phyloP scores from a whole-genome alignment of 2,113 vertebrate species.

The Bungarus multicinctus region DNA sequence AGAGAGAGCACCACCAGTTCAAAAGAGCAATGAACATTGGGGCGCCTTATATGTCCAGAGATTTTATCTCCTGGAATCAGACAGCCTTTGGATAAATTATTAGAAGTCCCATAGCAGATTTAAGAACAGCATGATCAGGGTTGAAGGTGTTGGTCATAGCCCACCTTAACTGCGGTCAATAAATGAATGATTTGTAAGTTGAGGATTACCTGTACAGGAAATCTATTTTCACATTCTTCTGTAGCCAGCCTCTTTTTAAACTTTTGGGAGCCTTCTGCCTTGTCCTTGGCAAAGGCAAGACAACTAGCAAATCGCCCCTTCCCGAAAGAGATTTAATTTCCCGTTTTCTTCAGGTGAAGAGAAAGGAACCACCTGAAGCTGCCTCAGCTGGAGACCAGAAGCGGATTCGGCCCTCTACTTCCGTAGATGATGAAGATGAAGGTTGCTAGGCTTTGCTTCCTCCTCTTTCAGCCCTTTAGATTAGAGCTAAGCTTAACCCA shows the following conservation, averaged over 20 bases:
- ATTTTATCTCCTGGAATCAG: background rate
- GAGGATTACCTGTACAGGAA: background rate
- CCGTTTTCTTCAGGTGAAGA: slow-evolving; percentile 79
- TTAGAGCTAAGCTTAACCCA: background rate
- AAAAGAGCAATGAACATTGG: background rate
- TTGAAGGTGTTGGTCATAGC: background rate
- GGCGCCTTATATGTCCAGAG: background rate
- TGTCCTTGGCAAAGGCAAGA: too few relatives aligned
- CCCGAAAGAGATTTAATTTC: background rate
- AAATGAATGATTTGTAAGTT: background rate
- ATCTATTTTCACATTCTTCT: background rate
- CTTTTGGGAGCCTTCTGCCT: background rate
- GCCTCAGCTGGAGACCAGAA: slow-evolving; percentile 85
- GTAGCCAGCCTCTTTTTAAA: background rate
- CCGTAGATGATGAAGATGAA: slow-evolving; percentile 95
- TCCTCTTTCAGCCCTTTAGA: slow-evolving; percentile 25
- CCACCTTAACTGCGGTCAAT: background rate
- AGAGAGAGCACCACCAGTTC: background rate
- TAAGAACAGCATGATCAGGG: too few relatives aligned
- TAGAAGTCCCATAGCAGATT: background rate
- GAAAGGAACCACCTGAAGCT: slow-evolving; percentile 93
- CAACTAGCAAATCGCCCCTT: background rate
- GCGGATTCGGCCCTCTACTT: slow-evolving; percentile 87
- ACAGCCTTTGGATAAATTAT: background rate
- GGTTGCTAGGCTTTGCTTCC: slow-evolving; percentile 66